Base-by-base conservation (phyloP, 2,888 invertebrate species). In the Spodoptera picta region DNA sequence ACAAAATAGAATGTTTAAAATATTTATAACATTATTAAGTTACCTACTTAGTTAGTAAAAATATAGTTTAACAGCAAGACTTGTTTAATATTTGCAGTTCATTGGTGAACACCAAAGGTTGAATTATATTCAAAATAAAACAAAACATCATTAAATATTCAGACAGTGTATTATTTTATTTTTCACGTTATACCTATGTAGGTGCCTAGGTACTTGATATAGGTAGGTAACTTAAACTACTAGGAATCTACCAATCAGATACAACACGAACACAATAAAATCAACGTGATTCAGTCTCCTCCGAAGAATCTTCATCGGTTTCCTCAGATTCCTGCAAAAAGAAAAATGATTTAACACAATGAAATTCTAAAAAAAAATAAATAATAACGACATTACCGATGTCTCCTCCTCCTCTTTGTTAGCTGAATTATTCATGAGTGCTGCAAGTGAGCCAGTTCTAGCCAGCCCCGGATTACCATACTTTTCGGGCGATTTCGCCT, bases 201-300 rank as follows among this genome's bases (percentile, higher is more conserved):
- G 4, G 4, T 27, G 5, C 27, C 27, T 27, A n/a, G n/a, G n/a
- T n/a, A 27, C 27, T 27, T 11, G 7, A 9, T 27, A 27, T 42
- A 23, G 1, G 3, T 7, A 24, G 1, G 3, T 7, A 24, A 11
- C 0, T 14, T 14, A 31, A 36, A 9, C 9, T 36, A 9, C 9
- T 9, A 36, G 36, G 36, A 31, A 31, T 6, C 31, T 19, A 19
- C 19, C 7, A 9, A 36, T 36, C 36, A 6, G 6, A 9, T 36
- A 36, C 4, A 36, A 36, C 0, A 36, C 36, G 36, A 36, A 36
- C 36, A 36, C 7, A 36, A 36, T 9, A 36, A 71, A 73, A 53
- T 80, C 83, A 92, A 72, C 90, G 92, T 4, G 93, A 93, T 78
- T 93, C 94, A 1, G 90, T 88, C 60, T 92, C 92, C 69, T 92